phyloP scores from a whole-genome alignment of 2,888 invertebrate genomes.

The Lumbricus terrestris region DNA sequence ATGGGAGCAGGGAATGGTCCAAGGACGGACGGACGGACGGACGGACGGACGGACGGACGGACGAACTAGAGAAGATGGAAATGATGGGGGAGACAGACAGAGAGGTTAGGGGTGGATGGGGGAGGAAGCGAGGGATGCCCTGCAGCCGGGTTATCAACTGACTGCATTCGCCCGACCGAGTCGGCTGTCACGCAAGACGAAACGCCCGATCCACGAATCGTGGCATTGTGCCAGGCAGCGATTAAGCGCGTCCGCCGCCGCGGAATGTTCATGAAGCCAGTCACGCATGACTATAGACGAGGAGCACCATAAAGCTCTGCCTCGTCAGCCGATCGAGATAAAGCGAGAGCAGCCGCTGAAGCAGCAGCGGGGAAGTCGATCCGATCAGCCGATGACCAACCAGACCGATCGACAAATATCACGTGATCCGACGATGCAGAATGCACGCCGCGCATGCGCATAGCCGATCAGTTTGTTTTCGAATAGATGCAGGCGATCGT shows the following conservation, averaged over 20 bases:
- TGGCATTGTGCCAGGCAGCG: neutral
- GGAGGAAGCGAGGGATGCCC: neutral
- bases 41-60: too few species aligned
- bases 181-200: conserved; percentile 3
- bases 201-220: neutral
- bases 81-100: neutral
- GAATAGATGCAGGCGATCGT: neutral
- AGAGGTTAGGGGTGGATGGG: too few species aligned
- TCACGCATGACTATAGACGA: neutral
- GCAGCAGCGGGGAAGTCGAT: neutral
- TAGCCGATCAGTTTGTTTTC: neutral
- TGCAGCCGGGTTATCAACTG: neutral
- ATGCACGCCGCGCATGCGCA: neutral
- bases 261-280: neutral
- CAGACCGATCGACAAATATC: neutral
- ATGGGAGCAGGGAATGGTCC: neutral
- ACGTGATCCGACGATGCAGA: neutral
- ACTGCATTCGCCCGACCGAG: neutral
- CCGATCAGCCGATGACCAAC: neutral
- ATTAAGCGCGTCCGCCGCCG: neutral
- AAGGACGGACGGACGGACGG: neutral
- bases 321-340: neutral
- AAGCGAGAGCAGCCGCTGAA: neutral
- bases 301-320: neutral
- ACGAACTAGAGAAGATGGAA: neutral